Evolutionary conservation across 2,113 vertebrate genomes (phyloP).

Genomic region (Danio rerio): DNA sequence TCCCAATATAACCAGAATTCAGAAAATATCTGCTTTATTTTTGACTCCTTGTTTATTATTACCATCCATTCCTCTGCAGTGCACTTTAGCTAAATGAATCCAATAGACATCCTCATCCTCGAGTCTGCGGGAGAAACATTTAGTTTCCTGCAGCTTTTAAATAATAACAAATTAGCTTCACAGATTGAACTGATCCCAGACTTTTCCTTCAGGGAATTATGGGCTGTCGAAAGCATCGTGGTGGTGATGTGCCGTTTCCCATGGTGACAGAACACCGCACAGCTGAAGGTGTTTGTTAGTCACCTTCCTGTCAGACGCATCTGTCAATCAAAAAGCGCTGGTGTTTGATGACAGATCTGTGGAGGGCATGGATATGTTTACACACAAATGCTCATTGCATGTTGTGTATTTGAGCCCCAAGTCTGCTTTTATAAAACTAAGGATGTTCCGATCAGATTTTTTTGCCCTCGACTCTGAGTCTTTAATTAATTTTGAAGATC

Average conservation of each 20-base stretch:
- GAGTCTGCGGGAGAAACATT: conserved; percentile 6
- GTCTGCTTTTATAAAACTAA: too few species aligned
- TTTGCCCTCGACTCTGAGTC: too few species aligned
- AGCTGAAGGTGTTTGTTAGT: conserved; percentile 37
- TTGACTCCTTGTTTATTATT: neutral
- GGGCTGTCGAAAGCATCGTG: neutral
- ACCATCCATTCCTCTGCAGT: neutral
- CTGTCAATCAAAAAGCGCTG: conserved; percentile 2
- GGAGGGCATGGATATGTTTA: neutral
- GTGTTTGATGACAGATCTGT: neutral
- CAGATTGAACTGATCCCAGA: conserved; percentile 29
- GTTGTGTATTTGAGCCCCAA: neutral
- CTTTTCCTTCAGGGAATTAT: conserved; percentile 38
- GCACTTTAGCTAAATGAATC: neutral
- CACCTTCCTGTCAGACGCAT: conserved; percentile 19
- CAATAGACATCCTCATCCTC: neutral
- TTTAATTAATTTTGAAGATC: too few species aligned
- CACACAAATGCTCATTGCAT: neutral
- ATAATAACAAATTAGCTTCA: neutral
- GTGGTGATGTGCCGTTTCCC: conserved; percentile 1
- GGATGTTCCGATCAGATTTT: too few species aligned
- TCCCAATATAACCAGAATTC: neutral
- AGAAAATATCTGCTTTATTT: neutral
- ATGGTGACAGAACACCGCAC: conserved; percentile 9
- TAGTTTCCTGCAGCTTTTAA: neutral